Conservation (phyloP, 2,888 invertebrate genomes). For the Pheosia gnoma region DNA sequence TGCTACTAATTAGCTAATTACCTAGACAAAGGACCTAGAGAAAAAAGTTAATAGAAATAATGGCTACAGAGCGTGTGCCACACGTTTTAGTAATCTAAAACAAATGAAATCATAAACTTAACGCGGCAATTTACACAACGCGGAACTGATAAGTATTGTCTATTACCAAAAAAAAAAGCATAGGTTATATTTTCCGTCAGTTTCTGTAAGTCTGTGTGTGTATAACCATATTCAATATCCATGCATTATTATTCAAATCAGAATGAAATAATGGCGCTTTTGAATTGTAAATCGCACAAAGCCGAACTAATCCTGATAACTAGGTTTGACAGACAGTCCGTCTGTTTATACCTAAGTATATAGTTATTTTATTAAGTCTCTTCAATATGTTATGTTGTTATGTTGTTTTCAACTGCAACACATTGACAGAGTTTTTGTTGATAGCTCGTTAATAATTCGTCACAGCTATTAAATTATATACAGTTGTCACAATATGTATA, state of each 20-base stretch:
- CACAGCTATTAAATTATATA: no score
- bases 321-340: not conserved
- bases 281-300: constrained; percentile 11
- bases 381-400: not conserved
- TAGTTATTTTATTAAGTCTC: not conserved
- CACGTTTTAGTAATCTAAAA: not conserved
- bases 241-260: constrained; percentile 15
- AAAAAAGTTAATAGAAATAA: no score
- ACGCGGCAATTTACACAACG: not conserved
- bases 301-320: constrained; percentile 8
- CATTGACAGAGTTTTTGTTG: no score
- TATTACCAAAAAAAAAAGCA: no score
- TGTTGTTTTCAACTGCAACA: not conserved
- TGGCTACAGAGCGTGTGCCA: no score
- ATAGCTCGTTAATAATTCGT: no score
- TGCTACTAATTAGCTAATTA: no score
- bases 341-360: not conserved
- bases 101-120: not conserved
- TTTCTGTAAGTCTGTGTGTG: no score
- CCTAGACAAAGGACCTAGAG: no score
- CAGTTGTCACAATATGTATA: no score
- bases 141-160: not conserved
- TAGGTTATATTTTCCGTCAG: no score
- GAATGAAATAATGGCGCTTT: constrained; percentile 2
- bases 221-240: not conserved